These are phyloP conservation scores for Limnephilus marmoratus DNA, from an alignment of 2,888 invertebrate species.

Conservation along the genomic window DNA sequence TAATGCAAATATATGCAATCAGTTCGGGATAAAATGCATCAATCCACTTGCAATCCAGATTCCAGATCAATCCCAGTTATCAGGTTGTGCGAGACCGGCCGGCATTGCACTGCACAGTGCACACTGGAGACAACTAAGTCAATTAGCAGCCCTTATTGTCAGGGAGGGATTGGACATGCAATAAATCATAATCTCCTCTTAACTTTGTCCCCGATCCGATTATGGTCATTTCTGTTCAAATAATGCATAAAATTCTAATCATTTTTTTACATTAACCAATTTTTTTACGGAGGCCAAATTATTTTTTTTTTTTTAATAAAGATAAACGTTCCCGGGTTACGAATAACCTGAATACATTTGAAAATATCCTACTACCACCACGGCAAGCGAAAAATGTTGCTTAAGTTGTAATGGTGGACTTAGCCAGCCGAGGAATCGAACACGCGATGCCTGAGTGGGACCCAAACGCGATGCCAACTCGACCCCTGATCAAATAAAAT, in stretches of 20 bases:
- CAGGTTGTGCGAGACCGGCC: not conserved
- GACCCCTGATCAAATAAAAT: too few species aligned
- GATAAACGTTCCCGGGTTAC: too few species aligned
- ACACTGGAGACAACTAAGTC: conserved; percentile 37
- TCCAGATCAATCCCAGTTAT: conserved; percentile 6
- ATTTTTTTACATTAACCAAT: too few species aligned
- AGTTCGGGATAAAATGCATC: not conserved
- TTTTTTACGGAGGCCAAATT: too few species aligned
- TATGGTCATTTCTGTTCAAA: not conserved
- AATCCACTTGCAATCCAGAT: conserved; percentile 12
- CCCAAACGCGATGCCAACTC: too few species aligned
- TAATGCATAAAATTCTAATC: not conserved
- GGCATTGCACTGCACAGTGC: not conserved
- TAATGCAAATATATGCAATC: not conserved
- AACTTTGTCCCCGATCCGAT: not conserved
- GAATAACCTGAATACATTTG: too few species aligned
- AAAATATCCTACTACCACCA: too few species aligned
- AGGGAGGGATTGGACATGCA: not conserved
- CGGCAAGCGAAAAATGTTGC: too few species aligned
- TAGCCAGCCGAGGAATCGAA: too few species aligned
- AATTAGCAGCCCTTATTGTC: conserved; percentile 33
- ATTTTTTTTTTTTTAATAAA: too few species aligned
- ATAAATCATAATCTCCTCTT: not conserved
- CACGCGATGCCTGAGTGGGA: too few species aligned
- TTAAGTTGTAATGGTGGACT: too few species aligned